Conservation (phyloP, 2,888 invertebrate species). For the Phyto melanocephala region DNA sequence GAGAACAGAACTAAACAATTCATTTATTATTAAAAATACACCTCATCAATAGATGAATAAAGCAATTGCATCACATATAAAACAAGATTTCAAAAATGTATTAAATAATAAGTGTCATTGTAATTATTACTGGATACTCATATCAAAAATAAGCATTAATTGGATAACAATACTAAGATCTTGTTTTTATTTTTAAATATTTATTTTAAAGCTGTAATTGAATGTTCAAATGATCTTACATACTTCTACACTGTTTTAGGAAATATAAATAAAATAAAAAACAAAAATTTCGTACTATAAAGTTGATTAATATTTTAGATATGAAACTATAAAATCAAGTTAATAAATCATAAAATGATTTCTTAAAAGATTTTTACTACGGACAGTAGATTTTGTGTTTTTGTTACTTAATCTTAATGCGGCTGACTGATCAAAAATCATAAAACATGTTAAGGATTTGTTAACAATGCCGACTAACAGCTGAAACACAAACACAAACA, state of each 20-base stretch:
- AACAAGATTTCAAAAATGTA: neutral
- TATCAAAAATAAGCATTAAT: too few species aligned
- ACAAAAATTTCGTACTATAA: too few species aligned
- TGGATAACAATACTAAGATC: too few species aligned
- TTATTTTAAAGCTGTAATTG: too few species aligned
- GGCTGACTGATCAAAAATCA: constrained; percentile 57
- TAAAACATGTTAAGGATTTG: constrained; percentile 55
- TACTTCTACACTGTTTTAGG: too few species aligned
- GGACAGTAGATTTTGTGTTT: constrained; percentile 31
- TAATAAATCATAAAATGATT: constrained; percentile 42
- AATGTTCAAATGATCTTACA: too few species aligned
- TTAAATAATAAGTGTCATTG: too few species aligned
- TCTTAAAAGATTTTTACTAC: constrained; percentile 51
- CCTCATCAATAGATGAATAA: neutral
- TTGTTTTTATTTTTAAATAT: too few species aligned
- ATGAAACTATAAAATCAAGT: neutral
- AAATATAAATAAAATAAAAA: too few species aligned
- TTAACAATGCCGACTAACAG: constrained; percentile 54
- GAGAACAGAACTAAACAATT: neutral
- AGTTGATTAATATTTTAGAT: too few species aligned
- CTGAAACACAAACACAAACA: constrained; percentile 14
- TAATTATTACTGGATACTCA: too few species aligned
- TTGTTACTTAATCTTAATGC: constrained; percentile 56
- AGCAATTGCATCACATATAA: neutral
- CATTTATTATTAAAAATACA: neutral